These are phyloP conservation scores for Stictocephala bisonia DNA, from an alignment of 2,888 invertebrate genomes.

Conservation along the genomic window DNA sequence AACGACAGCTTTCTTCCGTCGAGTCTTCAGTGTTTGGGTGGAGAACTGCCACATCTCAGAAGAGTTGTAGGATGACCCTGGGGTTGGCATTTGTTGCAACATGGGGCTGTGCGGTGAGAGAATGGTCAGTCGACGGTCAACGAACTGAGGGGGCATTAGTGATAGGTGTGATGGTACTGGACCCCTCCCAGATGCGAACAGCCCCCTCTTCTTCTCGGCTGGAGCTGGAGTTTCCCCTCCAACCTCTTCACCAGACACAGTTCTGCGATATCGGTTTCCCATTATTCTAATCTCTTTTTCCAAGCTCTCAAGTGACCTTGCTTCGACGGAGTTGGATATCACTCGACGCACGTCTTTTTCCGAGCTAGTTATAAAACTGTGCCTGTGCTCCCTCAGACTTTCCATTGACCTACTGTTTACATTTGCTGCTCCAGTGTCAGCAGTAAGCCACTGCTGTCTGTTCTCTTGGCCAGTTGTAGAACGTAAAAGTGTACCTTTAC, in stretches of 20 bases:
- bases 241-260: constrained; percentile 73
- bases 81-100: constrained; percentile 71
- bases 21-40: constrained; percentile 69
- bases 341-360: constrained; percentile 73
- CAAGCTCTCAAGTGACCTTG: constrained; percentile 66
- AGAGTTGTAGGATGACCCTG: constrained; percentile 63
- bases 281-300: constrained; percentile 69
- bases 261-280: constrained; percentile 64
- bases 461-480: constrained; percentile 55
- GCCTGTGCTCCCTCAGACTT: constrained; percentile 70
- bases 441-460: constrained; percentile 60
- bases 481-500: constrained; percentile 18
- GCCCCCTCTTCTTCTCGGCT: constrained; percentile 74
- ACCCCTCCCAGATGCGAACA: constrained; percentile 68
- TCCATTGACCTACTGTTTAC: constrained; percentile 71
- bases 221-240: constrained; percentile 68
- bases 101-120: constrained; percentile 84
- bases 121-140: constrained; percentile 77
- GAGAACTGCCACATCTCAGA: constrained; percentile 51
- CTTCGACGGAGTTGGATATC: constrained; percentile 66
- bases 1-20: constrained; percentile 79
- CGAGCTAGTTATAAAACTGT: constrained; percentile 73
- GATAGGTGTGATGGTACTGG: constrained; percentile 74
- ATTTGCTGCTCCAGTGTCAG: constrained; percentile 51
- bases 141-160: constrained; percentile 74